Evolutionary conservation across 2,113 vertebrate genomes (phyloP), one percentile per base, ranked within the genome.

Genomic region (Paedocypris sp.): DNA sequence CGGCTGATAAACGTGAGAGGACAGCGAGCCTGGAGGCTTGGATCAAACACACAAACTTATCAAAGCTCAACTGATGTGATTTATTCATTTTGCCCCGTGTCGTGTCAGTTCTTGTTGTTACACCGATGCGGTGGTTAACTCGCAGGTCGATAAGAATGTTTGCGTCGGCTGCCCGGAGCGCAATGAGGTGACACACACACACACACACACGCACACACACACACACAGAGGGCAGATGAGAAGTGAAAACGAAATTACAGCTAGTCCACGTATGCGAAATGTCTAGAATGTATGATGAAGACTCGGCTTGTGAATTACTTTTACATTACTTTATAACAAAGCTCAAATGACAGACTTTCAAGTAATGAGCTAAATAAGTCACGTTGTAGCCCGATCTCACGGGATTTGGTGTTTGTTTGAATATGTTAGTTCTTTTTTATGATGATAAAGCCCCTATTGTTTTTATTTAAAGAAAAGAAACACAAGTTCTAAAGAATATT

Each of bases 131-230:
- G 22, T 50, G 50, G 46, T 36, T 62, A 54, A 10, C 23, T 53
- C 73, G 62, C 67, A 43, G 47, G 50, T 59, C 78, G 78, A 81
- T 78, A 82, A 84, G 74, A 65, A 66, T 25, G 46, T 50, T 64
- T 70, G 71, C 20, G 33, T 48, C 70, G 4, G 9, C 36, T 63
- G 70, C 77, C 73, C 77, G 54, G 72, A 74, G 54, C 64, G 38
- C 8, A 1, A 5, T 60, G 56, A 68, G 54, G 60, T 60, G 28
- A 41, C 45, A 62, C 22, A 46, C 13, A 43, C 45, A 53, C 51
- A 47, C 45, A 51, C 15, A 46, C 52, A 6, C 50, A 36, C 23
- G n/a, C n/a, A n/a, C n/a, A n/a, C n/a, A n/a, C n/a, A n/a, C n/a
- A n/a, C n/a, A n/a, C n/a, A n/a, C n/a, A n/a, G 10, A 12, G 26